Evolutionary conservation across 2,888 invertebrate species (phyloP), one percentile per base, ranked within the genome.

Genomic region (Mayetiola destructor): DNA sequence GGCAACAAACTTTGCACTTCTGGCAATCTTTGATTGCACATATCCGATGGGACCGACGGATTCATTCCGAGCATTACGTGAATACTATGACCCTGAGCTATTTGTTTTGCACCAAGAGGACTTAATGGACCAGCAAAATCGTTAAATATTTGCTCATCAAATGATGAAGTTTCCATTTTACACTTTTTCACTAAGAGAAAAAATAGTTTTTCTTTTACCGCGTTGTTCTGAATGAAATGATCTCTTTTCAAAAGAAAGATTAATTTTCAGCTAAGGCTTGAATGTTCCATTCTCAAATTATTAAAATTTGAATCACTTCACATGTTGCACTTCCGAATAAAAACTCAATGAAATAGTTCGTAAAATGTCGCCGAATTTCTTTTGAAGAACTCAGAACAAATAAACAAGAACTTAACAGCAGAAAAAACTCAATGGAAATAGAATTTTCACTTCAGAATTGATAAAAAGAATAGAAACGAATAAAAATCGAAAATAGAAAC

Each of bases 111-210:
- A 21, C 70, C 71, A 53, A 73, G 60, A 66, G 78, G 71, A 61
- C 73, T 73, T 10, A 82, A 75, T 59, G 76, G 80, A 63, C 77
- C 78, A 30, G 76, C 73, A 66, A 87, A 88, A 72, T 88, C 88
- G 62, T 80, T 76, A 70, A 88, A 88, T 67, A 85, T 81, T 66
- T 85, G 84, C 68, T 88, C 88, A 68, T 88, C 88, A 72, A 88
- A 82, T 61, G 74, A 70, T 30, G 76, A 74, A 66, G 78, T 82
- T 71, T 87, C 87, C 85, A 88, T 82, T 48, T 48, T 48, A 14
- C 27, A 9, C 6, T 48, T n/a, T 3, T n/a, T 48, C 48, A 48
- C 48, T n/a, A 4, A 39, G 20, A 2, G 14, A 5, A 16, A 6
- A 27, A 16, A 3, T 23, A 27, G 14, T 16, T 23, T 9, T 21